Base-by-base conservation (phyloP, 2,888 invertebrate species). In the Alentia gelatinosa region DNA sequence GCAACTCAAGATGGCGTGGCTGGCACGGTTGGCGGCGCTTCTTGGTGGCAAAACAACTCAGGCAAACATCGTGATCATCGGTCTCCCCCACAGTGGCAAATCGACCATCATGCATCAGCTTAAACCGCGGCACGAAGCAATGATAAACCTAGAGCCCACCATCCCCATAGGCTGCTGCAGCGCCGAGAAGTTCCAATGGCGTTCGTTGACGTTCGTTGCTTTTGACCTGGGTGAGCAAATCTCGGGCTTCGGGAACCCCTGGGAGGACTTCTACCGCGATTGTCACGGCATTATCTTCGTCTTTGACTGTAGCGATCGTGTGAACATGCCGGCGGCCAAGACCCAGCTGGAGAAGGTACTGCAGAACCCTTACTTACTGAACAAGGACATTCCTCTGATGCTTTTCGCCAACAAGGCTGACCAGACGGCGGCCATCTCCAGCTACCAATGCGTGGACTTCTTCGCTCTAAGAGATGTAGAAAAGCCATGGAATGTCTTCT, bases 391-490 rank as follows among this genome's bases (percentile, higher is more conserved):
- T 92, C 99, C 99, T 0, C 97, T 99, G 92, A 97, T 99, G 12
- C 98, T 99, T 96, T 97, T 98, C 95, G 98, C 98, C 47, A 99
- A 99, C 96, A 99, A 99, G 97, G 98, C 98, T 97, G 99, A 99
- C 96, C 97, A 97, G 92, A 97, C 97, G 90, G 98, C 98, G 95
- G 98, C 98, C 0, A 96, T 98, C 92, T 97, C 98, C 63, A 91
- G 84, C 37, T 91, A 91, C 33, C 92, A 93, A 47, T 79, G 93
- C 50, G 98, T 98, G 4, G 97, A 98, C 79, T 97, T 97, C 4
- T 96, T 98, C 84, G 97, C 97, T 0, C 96, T 98, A 90, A 97
- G 98, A 93, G 37, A 63, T 63, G 97, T 98, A 92, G 98, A 98
- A 95, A 98, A 98, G 96, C 98, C 98, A 5, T 99, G 99, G 99